Conservation (phyloP, 2,113 vertebrate species). For the Trichechus manatus region DNA sequence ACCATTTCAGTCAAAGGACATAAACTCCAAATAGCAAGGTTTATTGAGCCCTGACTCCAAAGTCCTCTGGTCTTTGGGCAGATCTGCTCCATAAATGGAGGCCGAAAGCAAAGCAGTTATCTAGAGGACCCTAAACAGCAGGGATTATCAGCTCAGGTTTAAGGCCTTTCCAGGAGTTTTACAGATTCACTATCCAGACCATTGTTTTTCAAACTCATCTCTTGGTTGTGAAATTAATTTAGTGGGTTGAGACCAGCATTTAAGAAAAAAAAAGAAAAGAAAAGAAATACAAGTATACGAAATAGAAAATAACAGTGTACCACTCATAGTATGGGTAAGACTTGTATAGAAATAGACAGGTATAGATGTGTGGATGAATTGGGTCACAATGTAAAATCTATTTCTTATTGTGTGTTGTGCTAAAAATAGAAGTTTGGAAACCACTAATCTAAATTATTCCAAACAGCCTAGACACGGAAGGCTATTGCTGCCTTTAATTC, state of each 20-base stretch:
- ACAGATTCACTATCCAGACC: not conserved
- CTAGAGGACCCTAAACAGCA: not conserved
- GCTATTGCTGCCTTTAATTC: not conserved
- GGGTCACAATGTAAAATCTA: rapidly evolving
- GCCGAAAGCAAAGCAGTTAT: rapidly evolving
- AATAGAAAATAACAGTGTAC: not conserved
- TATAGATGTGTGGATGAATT: rapidly evolving
- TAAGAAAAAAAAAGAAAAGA: not conserved
- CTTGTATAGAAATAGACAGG: rapidly evolving
- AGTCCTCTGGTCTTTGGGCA: not conserved
- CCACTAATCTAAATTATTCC: not conserved
- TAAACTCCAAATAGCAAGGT: not conserved
- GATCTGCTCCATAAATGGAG: not conserved
- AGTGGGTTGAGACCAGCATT: not conserved
- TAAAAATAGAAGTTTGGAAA: not conserved
- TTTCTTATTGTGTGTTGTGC: not conserved
- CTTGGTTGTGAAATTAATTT: not conserved
- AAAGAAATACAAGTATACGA: not conserved
- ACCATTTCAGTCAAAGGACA: not conserved
- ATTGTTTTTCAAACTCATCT: not conserved
- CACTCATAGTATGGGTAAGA: not conserved
- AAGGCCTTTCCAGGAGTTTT: not conserved
- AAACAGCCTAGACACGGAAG: not conserved
- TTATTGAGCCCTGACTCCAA: not conserved
- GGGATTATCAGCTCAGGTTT: not conserved